Conservation (phyloP, 2,113 vertebrate species). For the Arothron firmamentum region DNA sequence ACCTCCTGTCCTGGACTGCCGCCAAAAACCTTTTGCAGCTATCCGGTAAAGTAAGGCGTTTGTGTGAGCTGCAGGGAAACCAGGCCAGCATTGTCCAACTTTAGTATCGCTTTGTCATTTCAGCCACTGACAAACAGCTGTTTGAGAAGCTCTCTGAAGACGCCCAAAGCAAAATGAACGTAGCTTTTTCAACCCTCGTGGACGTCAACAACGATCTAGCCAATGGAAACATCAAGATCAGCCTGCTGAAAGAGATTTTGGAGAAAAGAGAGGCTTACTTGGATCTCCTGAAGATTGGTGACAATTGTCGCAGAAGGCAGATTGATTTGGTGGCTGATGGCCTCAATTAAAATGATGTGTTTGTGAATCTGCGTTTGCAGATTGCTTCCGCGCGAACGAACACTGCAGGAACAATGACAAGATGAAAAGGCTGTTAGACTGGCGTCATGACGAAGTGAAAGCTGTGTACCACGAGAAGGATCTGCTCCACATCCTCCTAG, state of each 20-base stretch:
- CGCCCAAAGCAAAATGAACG: slow-evolving; percentile 65
- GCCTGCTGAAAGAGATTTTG: slow-evolving; percentile 72
- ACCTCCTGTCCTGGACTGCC: slow-evolving; percentile 80
- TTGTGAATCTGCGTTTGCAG: slow-evolving; percentile 39
- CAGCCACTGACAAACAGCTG: slow-evolving; percentile 72
- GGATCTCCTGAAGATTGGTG: slow-evolving; percentile 78
- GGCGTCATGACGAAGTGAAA: slow-evolving; percentile 66
- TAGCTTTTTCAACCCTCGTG: slow-evolving; percentile 68
- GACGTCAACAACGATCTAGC: slow-evolving; percentile 45
- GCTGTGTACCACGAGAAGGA: slow-evolving; percentile 68
- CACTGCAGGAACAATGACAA: slow-evolving; percentile 49
- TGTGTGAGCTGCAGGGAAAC: not conserved
- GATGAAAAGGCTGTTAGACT: slow-evolving; percentile 65
- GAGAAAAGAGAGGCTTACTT: slow-evolving; percentile 57
- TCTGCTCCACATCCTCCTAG: slow-evolving; percentile 75
- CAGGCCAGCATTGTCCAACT: no score
- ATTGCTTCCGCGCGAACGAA: slow-evolving; percentile 62
- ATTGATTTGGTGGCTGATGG: not conserved
- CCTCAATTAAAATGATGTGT: not conserved
- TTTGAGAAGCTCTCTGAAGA: slow-evolving; percentile 70
- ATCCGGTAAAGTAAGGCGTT: slow-evolving; percentile 63
- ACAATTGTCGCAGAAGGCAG: not conserved
- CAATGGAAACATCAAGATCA: slow-evolving; percentile 64
- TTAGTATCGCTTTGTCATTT: slow-evolving; percentile 7
- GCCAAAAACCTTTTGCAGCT: slow-evolving; percentile 77